Evolutionary conservation across 2,113 vertebrate species (phyloP).

Genomic region (Parus major): DNA sequence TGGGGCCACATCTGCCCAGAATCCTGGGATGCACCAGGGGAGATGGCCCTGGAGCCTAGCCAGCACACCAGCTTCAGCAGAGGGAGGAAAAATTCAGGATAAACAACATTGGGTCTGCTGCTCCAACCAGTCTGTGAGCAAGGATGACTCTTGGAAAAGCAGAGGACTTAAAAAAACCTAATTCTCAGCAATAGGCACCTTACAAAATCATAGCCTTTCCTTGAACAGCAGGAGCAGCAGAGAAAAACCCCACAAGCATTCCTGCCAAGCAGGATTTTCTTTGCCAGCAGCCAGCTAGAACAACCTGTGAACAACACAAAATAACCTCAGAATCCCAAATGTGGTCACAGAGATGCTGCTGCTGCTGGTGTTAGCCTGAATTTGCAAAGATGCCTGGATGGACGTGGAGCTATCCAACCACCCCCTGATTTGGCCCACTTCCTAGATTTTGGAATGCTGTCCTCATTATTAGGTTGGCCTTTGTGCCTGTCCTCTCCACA

Average conservation of each 20-base stretch:
- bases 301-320: background rate
- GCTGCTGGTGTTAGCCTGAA: background rate
- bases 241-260: background rate
- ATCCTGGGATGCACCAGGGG: background rate
- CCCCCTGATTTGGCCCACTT: rapidly evolving
- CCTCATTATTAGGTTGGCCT: background rate
- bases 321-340: background rate
- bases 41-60: background rate
- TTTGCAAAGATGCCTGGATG: background rate
- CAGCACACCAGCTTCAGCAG: background rate
- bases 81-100: background rate
- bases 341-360: background rate
- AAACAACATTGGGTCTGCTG: background rate
- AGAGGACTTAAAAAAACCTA: background rate
- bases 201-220: background rate
- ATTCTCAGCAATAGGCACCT: background rate
- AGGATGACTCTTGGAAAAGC: background rate
- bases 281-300: background rate
- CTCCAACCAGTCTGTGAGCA: background rate
- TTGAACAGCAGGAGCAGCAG: background rate
- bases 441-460: background rate
- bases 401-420: background rate
- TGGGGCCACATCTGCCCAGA: background rate
- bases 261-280: background rate
- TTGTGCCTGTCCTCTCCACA: background rate